Percentiles rank a stretch among this genome's conserved stretches.
Evolutionary conservation across 2,888 invertebrate genomes (phyloP).

Genomic region (Scaptomyza cyrtandrae): DNA sequence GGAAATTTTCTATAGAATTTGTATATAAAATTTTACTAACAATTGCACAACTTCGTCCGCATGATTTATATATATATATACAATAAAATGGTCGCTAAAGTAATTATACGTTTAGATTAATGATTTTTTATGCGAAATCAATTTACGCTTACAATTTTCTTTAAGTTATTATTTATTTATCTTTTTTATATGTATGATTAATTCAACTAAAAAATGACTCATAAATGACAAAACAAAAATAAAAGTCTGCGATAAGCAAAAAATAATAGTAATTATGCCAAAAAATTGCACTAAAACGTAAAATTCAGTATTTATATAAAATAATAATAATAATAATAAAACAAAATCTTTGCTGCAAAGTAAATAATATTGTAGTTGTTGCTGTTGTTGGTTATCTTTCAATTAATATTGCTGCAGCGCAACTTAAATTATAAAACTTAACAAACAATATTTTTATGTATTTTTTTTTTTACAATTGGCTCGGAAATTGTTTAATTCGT

Average conservation of each 20-base stretch:
- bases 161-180: constrained; percentile 51
- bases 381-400: constrained; percentile 8
- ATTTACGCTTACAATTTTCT: constrained; percentile 42
- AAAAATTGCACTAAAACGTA: constrained; percentile 71
- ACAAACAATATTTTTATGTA: constrained; percentile 66
- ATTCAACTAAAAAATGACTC: constrained; percentile 77
- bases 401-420: constrained; percentile 25
- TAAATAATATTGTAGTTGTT: constrained; percentile 38
- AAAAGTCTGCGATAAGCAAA: constrained; percentile 42
- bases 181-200: constrained; percentile 53
- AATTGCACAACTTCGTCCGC: constrained; percentile 76
- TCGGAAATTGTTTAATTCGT: constrained; percentile 67
- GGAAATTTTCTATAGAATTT: constrained; percentile 52
- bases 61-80: constrained; percentile 63
- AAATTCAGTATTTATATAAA: constrained; percentile 50
- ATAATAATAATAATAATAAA: constrained; percentile 50
- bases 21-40: constrained; percentile 68
- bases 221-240: constrained; percentile 40
- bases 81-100: constrained; percentile 49
- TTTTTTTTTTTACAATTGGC: constrained; percentile 64
- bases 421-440: constrained; percentile 72
- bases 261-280: constrained; percentile 43
- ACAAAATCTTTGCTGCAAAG: constrained; percentile 62
- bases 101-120: constrained; percentile 33
- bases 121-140: constrained; percentile 57